phyloP scores from a whole-genome alignment of 2,797 vertebrate species.

The Sphenopsis melanotis region DNA sequence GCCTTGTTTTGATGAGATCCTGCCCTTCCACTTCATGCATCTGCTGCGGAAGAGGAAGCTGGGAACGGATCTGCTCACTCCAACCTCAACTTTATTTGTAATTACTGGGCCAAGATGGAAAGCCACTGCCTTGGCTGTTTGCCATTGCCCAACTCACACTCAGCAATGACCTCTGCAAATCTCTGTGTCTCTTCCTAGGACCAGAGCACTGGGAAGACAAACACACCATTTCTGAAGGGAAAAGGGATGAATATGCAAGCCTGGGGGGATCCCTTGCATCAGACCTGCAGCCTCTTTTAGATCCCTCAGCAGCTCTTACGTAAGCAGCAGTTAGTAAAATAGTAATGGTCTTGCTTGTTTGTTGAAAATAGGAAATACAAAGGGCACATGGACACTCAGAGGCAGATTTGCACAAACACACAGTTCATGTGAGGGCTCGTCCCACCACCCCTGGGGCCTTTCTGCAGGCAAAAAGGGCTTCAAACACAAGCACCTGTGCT shows the following conservation, averaged over 20 bases:
- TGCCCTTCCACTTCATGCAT: background rate
- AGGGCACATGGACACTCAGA: background rate
- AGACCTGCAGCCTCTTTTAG: background rate
- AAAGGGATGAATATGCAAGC: background rate
- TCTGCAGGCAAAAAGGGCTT: background rate
- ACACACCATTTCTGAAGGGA: rapidly evolving
- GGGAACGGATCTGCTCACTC: background rate
- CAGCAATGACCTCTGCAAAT: background rate
- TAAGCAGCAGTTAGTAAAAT: background rate
- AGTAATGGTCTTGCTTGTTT: background rate
- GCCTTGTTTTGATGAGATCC: background rate
- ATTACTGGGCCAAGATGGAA: background rate
- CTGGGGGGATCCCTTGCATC: background rate
- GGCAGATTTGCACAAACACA: too few species aligned
- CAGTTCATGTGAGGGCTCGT: background rate
- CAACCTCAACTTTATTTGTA: background rate
- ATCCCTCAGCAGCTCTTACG: background rate
- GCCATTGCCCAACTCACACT: background rate
- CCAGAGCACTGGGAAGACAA: background rate
- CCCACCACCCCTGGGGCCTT: rapidly evolving
- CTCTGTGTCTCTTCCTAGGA: background rate
- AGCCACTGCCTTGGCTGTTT: background rate
- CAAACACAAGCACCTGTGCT: rapidly evolving
- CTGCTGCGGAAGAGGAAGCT: background rate
- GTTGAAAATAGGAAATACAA: background rate